phyloP scores from a whole-genome alignment of 2,888 invertebrate genomes.

The Brachynemurus nebulosus region DNA sequence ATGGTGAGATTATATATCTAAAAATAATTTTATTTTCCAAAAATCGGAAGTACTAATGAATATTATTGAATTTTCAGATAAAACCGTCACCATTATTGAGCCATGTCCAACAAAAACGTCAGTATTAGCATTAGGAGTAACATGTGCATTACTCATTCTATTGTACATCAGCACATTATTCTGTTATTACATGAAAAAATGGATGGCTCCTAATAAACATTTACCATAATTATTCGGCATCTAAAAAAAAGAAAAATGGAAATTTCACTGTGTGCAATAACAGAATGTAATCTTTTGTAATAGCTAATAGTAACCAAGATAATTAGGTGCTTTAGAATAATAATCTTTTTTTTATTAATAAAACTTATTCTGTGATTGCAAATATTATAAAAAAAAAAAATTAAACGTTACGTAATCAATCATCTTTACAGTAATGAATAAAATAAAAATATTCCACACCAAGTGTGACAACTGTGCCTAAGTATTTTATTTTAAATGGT shows the following conservation, averaged over 20 bases:
- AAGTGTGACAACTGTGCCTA: neutral
- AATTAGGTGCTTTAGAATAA: conserved; percentile 1
- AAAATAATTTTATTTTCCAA: conserved; percentile 1
- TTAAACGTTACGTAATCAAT: neutral
- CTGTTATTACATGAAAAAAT: conserved; percentile 88
- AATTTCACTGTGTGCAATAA: neutral
- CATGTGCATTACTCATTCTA: conserved; percentile 76
- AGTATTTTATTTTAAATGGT: too few relatives aligned
- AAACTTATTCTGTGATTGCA: neutral
- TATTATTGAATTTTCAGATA: neutral
- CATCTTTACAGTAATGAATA: neutral
- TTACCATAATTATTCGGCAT: conserved; percentile 41
- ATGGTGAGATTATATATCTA: conserved; percentile 36
- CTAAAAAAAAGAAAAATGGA: neutral
- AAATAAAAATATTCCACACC: neutral
- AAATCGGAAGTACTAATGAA: neutral
- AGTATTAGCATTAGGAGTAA: conserved; percentile 78
- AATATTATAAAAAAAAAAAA: neutral
- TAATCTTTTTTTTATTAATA: neutral
- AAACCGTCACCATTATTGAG: conserved; percentile 80
- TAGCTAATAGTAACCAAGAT: neutral
- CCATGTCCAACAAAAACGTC: conserved; percentile 87
- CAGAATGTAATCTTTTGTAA: neutral
- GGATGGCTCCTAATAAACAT: conserved; percentile 74
- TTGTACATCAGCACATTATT: conserved; percentile 84